phyloP scores from a whole-genome alignment of 2,888 invertebrate species.

The Dioctria linearis region DNA sequence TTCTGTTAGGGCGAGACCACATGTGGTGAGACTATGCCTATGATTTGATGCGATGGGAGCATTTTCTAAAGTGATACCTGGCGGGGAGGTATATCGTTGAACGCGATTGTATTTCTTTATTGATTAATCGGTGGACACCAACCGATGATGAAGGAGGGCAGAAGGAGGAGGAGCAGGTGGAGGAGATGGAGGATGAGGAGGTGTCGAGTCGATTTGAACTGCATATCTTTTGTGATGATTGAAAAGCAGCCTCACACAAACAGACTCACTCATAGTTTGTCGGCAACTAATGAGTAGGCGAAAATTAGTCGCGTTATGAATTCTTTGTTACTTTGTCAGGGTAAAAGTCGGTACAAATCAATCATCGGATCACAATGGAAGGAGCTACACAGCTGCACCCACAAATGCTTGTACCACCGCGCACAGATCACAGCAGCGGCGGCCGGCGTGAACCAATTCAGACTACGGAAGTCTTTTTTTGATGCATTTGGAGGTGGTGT shows the following conservation, averaged over 20 bases:
- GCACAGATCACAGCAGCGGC: background rate
- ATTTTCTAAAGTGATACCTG: slow-evolving; percentile 3
- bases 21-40: slow-evolving; percentile 20
- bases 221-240: slow-evolving; percentile 3
- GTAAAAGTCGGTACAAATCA: slow-evolving; percentile 2
- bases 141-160: background rate
- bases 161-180: background rate
- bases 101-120: background rate
- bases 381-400: slow-evolving; percentile 16
- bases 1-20: slow-evolving; percentile 14
- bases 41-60: background rate
- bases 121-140: slow-evolving; percentile 1
- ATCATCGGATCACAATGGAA: slow-evolving; percentile 4
- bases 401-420: background rate
- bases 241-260: background rate
- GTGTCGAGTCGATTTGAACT: background rate
- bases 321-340: background rate
- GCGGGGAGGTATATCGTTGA: background rate
- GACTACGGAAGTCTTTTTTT: background rate
- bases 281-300: slow-evolving; percentile 17
- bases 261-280: background rate
- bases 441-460: background rate
- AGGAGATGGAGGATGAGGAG: background rate
- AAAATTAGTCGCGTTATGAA: background rate
- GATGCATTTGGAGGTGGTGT: background rate